A percentile compares a stretch with the other conserved stretches of the same genome.
These are phyloP conservation scores for Enteromius argenteus DNA, from an alignment of 2,797 vertebrate species.

Conservation along the genomic window DNA sequence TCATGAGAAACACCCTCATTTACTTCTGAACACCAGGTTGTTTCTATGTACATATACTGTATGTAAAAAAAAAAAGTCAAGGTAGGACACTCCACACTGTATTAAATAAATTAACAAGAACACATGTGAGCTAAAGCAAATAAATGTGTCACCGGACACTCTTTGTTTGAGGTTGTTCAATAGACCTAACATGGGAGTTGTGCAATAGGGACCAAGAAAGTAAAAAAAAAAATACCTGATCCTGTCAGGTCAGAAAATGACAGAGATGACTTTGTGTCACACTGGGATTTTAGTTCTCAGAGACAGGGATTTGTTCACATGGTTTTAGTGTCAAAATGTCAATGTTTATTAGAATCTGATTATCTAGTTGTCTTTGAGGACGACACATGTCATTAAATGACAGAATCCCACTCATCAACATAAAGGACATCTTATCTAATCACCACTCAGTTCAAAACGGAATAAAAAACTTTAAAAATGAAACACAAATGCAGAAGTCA, in stretches of 20 bases:
- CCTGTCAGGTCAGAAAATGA: constrained; percentile 75
- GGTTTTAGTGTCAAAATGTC: constrained; percentile 15
- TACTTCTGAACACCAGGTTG: constrained; percentile 18
- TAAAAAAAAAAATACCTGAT: constrained; percentile 41
- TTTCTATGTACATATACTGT: neutral
- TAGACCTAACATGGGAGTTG: neutral
- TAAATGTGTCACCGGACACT: neutral
- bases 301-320: constrained; percentile 3
- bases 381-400: neutral
- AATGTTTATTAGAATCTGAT: constrained; percentile 17
- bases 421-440: neutral
- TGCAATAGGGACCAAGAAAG: neutral
- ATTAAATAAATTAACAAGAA: neutral
- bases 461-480: neutral
- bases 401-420: constrained; percentile 17
- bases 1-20: constrained; percentile 1
- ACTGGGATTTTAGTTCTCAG: neutral
- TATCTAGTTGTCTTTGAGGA: constrained; percentile 35
- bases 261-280: constrained; percentile 20
- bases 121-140: constrained; percentile 2
- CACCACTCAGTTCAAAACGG: neutral
- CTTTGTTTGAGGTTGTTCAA: neutral
- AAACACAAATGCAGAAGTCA: neutral
- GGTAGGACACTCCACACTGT: neutral
- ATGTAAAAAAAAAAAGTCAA: neutral